Conservation (phyloP, 2,888 invertebrate genomes). For the Tromatobia lineatoria region DNA sequence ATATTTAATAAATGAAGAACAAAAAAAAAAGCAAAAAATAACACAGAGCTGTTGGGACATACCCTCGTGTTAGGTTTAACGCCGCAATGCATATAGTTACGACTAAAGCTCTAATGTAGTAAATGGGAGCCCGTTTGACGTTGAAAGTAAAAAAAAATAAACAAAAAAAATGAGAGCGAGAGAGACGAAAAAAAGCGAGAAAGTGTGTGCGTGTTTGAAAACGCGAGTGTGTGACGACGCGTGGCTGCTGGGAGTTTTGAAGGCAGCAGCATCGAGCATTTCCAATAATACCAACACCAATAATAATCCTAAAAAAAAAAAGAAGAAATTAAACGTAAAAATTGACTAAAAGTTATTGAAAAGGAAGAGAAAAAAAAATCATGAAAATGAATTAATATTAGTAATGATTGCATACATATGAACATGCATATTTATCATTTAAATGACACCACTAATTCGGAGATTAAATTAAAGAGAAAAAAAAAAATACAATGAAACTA, state of each 20-base stretch:
- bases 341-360: slow-evolving; percentile 72
- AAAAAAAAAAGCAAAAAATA: slow-evolving; percentile 48
- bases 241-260: slow-evolving; percentile 66
- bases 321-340: slow-evolving; percentile 67
- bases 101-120: slow-evolving; percentile 70
- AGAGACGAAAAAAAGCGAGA: slow-evolving; percentile 26
- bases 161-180: slow-evolving; percentile 29
- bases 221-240: slow-evolving; percentile 58
- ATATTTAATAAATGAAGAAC: slow-evolving; percentile 49
- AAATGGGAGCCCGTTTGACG: slow-evolving; percentile 75
- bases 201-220: slow-evolving; percentile 57
- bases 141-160: slow-evolving; percentile 74
- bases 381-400: slow-evolving; percentile 50
- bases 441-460: slow-evolving; percentile 68
- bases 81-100: slow-evolving; percentile 71
- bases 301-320: slow-evolving; percentile 72
- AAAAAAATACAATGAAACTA: slow-evolving; percentile 68
- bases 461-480: slow-evolving; percentile 32
- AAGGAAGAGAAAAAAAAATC: slow-evolving; percentile 33
- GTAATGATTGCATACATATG: slow-evolving; percentile 70
- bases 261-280: slow-evolving; percentile 75
- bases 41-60: slow-evolving; percentile 69
- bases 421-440: slow-evolving; percentile 73
- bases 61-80: slow-evolving; percentile 71
- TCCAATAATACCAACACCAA: slow-evolving; percentile 82